Evolutionary conservation across 2,797 vertebrate genomes (phyloP), one percentile per base, ranked within the genome.

Genomic region (Lates japonicus): DNA sequence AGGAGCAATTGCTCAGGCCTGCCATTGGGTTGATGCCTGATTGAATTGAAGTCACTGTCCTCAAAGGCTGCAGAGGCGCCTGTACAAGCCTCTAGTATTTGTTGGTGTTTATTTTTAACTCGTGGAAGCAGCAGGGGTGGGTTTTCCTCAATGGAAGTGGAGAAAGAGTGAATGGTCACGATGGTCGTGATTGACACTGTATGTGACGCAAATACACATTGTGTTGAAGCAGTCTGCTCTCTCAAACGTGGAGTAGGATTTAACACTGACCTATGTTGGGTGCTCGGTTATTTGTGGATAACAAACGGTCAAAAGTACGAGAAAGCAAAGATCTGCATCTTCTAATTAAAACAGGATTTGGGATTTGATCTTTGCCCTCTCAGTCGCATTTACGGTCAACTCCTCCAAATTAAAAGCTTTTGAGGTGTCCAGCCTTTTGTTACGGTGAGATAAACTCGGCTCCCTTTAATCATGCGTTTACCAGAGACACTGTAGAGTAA

Each of bases 401-500:
- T 2, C 44, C 29, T 74, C 58, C 51, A 79, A 86, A 85, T 77
- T 37, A 65, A 48, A 82, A 72, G 51, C 44, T 55, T 77, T 80
- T 78, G 29, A 69, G 65, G 22, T 11, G 1, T 67, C 33, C 7
- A 9, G 48, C 39, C 69, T 85, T 80, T 60, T 75, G 77, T 87
- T 77, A 82, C 1, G 2, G 10, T 58, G n/a, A 80, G 42, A 74
- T 85, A 73, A 80, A 76, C 37, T 54, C 61, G 49, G 51, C 29
- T 66, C 46, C 51, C 83, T 87, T 78, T 78, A 70, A 89, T 88
- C 61, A 49, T 81, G 74, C n/a, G n/a, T 82, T 86, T 74, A 83
- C 70, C 44, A 48, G 70, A 82, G 64, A 82, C 49, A 54, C 42
- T 0, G 3, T 46, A 35, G 54, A 75, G 41, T 46, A 74, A 82